Base-by-base conservation (phyloP, 1,140 invertebrate species). In the Sminthurides bifidus region DNA sequence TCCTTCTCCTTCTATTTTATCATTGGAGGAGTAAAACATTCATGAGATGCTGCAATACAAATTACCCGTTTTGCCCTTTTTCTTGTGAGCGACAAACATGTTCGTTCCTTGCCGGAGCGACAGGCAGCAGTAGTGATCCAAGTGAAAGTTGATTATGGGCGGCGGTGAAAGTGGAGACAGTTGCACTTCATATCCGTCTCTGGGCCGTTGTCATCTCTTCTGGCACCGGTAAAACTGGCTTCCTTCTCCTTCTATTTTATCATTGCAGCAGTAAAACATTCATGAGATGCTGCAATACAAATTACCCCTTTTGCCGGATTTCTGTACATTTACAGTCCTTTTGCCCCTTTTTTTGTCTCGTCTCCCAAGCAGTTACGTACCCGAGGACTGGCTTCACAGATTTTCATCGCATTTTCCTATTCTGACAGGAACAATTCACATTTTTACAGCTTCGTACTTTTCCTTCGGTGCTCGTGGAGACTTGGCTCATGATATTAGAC, bases 111-210 rank as follows among this genome's bases (percentile, higher is more conserved):
- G 12, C 41, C n/a, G n/a, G n/a, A n/a, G n/a, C n/a, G n/a, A n/a
- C n/a, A n/a, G n/a, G n/a, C n/a, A n/a, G n/a, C n/a, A n/a, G n/a
- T n/a, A n/a, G n/a, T n/a, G n/a, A n/a, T n/a, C n/a, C n/a, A n/a
- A n/a, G n/a, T n/a, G n/a, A n/a, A n/a, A n/a, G n/a, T n/a, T n/a
- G n/a, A n/a, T n/a, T n/a, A n/a, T n/a, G n/a, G n/a, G n/a, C n/a
- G n/a, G n/a, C n/a, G n/a, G 46, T 49, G 46, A 49, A 8, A 49
- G 46, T 33, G 31, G 27, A n/a, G 46, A 49, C 12, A 31, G 26
- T 35, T 49, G 19, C 17, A 14, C 35, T 60, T 56, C 33, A 53
- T 60, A n/a, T 45, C 52, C 33, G 54, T 56, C 15, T 56, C 54
- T 23, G 53, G 59, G 15, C 59, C 52, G 27, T 43, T 60, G 24